Conservation (phyloP, 2,113 vertebrate genomes). For the Rhagologus leucostigma region DNA sequence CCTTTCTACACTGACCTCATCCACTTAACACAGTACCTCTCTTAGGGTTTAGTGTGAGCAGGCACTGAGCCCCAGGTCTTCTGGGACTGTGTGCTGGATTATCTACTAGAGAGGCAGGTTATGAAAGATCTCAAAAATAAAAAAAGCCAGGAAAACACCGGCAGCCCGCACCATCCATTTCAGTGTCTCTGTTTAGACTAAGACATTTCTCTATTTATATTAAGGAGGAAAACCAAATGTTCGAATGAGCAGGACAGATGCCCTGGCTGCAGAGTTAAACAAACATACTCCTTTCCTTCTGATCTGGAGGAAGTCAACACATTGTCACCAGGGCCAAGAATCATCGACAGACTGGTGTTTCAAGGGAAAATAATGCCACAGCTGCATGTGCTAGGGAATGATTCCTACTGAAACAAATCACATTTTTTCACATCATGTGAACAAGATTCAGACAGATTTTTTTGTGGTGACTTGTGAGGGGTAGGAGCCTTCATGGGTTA, state of each 20-base stretch:
- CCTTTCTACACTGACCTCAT: background rate
- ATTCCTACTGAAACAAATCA: background rate
- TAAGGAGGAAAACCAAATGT: background rate
- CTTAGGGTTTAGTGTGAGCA: background rate
- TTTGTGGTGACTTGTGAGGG: background rate
- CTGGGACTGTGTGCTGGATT: background rate
- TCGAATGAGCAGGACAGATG: background rate
- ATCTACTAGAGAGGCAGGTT: background rate
- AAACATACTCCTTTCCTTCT: background rate
- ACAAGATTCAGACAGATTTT: background rate
- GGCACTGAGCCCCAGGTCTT: background rate
- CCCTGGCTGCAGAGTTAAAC: constrained; percentile 2
- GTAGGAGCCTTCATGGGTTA: background rate
- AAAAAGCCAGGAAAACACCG: constrained; percentile 1
- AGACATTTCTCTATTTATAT: constrained; percentile 22
- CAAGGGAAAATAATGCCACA: background rate
- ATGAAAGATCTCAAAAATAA: constrained; percentile 11
- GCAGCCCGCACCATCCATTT: background rate
- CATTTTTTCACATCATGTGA: background rate
- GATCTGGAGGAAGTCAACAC: constrained; percentile 6
- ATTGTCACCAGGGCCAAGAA: background rate
- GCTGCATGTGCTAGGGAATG: background rate
- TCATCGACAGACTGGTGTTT: background rate
- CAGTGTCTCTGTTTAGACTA: constrained; percentile 34
- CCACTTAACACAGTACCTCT: background rate